These are phyloP conservation scores for Onychostruthus taczanowskii DNA, from an alignment of 2,113 vertebrate species.

Conservation along the genomic window DNA sequence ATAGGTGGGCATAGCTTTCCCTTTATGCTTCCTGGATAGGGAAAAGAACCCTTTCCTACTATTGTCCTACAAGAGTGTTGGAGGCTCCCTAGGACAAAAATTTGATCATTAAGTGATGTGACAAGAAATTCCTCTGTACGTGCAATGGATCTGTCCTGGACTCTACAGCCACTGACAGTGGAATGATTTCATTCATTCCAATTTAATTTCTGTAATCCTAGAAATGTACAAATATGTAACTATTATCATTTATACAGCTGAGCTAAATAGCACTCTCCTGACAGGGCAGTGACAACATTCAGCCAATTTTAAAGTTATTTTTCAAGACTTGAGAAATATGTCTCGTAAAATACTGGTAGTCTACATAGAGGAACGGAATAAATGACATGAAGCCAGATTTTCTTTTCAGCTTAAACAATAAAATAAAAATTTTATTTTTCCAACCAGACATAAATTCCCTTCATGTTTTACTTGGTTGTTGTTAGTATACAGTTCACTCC, in stretches of 20 bases:
- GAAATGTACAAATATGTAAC: neutral
- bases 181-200: neutral
- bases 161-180: neutral
- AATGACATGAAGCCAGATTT: neutral
- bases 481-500: neutral
- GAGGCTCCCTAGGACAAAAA: neutral
- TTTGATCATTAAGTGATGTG: neutral
- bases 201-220: neutral
- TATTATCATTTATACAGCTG: neutral
- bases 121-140: neutral
- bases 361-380: accelerated
- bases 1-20: neutral
- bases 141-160: neutral
- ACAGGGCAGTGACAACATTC: neutral
- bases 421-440: neutral
- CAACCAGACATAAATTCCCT: neutral
- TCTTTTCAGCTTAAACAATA: neutral
- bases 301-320: neutral
- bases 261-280: neutral
- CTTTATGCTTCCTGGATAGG: neutral
- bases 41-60: neutral
- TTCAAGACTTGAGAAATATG: neutral
- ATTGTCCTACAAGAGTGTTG: neutral
- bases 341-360: neutral
- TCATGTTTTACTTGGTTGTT: neutral